Conservation (phyloP, 2,113 vertebrate genomes). For the Coreoperca whiteheadi region DNA sequence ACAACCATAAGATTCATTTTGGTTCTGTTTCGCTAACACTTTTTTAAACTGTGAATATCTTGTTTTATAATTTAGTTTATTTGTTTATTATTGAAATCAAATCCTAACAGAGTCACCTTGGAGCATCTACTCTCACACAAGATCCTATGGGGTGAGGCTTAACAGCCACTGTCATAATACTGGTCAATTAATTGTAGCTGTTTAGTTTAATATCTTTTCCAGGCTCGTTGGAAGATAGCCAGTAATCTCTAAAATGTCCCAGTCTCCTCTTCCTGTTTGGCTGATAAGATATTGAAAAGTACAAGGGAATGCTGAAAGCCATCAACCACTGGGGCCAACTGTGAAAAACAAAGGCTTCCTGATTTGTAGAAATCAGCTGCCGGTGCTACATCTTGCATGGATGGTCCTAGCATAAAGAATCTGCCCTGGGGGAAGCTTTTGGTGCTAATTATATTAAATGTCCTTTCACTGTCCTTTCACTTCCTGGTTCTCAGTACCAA, state of each 20-base stretch:
- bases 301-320: background rate
- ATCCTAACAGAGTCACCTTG: background rate
- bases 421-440: background rate
- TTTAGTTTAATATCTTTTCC: background rate
- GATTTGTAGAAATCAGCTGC: background rate
- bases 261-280: constrained; percentile 9
- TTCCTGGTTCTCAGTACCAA: background rate
- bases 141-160: background rate
- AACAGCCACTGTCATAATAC: background rate
- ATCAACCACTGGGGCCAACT: background rate
- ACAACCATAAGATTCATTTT: background rate
- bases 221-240: background rate
- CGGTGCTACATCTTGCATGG: background rate
- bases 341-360: background rate
- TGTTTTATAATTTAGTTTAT: background rate
- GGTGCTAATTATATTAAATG: background rate
- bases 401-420: background rate
- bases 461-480: background rate
- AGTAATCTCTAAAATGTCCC: background rate
- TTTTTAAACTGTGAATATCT: background rate
- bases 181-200: background rate
- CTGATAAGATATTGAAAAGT: background rate
- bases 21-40: background rate
- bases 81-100: background rate
- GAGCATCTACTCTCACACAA: background rate